Base-by-base conservation (phyloP, 92 coral and sea anemone species). In the Pocillopora grandis region DNA sequence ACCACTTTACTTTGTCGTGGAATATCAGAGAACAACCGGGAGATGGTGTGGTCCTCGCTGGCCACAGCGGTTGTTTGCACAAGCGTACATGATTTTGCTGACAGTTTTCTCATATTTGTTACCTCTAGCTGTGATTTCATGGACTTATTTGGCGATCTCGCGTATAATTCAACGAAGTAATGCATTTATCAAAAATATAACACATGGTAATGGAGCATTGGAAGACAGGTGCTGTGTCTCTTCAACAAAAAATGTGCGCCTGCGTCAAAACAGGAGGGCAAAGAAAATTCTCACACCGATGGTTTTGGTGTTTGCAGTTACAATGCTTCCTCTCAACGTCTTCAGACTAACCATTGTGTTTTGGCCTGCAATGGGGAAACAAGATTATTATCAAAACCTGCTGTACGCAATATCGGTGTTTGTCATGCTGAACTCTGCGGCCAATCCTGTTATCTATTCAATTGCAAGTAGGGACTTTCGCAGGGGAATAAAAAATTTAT, bases 261-360 rank as follows among this genome's bases (percentile, higher is more conserved):
- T 85, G 5, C 62, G 62, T 7, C 88, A 78, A 18, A 85, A 85
- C 78, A 79, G 35, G 17, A 71, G 84, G 12, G 88, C 88, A 27
- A 77, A 71, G 84, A 85, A 78, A 71, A 60, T 85, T 77, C 70
- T 85, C 10, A 77, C 84, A 14, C 88, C 88, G 11, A 62, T 85
- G 12, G 85, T 69, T 5, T 6, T 78, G 58, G 57, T 79, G 15
- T 85, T 85, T 55, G 83, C 84, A 18, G 60, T 85, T 4, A 77
- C 88, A 21, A 85, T 85, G 85, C 71, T 85, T 36, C 88, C 88
- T n/a, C 55, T 78, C 0, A 84, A 27, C 16, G 19, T 76, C n/a
- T 12, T 66, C 2, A 82, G 87, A 58, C 18, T 76, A 35, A 35
- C 60, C 10, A 12, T 56, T 2, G 66, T 35, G 31, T 63, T 13